Evolutionary conservation across 2,797 vertebrate genomes (phyloP).

Genomic region (Tachyglossus aculeatus): DNA sequence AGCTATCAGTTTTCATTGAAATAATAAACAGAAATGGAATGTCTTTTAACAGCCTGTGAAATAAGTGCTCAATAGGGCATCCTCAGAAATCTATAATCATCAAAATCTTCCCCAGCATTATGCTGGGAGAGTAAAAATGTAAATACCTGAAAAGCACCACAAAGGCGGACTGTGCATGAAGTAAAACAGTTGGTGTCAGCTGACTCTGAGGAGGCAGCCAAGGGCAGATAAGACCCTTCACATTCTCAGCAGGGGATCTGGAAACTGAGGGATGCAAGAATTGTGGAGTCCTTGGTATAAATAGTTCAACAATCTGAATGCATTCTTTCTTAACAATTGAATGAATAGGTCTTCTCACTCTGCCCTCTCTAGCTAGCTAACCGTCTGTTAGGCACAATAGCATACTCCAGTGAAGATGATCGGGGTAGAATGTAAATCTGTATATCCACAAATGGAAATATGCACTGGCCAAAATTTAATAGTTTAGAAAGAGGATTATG

Average conservation of each 20-base stretch:
- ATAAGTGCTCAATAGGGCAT: not conserved
- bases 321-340: conserved; percentile 56
- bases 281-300: conserved; percentile 26
- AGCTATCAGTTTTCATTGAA: conserved; percentile 6
- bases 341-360: conserved; percentile 32
- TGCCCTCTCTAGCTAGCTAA: conserved; percentile 38
- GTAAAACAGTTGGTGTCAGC: conserved; percentile 6
- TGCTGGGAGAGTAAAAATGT: not conserved
- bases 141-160: not conserved
- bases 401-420: conserved; percentile 41
- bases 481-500: not conserved
- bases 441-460: not conserved
- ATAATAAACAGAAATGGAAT: conserved; percentile 16
- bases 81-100: not conserved
- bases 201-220: conserved; percentile 1
- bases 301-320: conserved; percentile 45
- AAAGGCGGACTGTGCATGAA: not conserved
- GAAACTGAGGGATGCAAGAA: conserved; percentile 13
- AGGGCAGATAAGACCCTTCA: conserved; percentile 33
- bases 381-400: conserved; percentile 17
- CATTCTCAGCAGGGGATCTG: conserved; percentile 39
- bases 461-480: not conserved
- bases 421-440: conserved; percentile 24
- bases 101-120: not conserved
- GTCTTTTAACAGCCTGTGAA: not conserved